phyloP scores from a whole-genome alignment of 2,888 invertebrate species.

The Salpingus planirostris region DNA sequence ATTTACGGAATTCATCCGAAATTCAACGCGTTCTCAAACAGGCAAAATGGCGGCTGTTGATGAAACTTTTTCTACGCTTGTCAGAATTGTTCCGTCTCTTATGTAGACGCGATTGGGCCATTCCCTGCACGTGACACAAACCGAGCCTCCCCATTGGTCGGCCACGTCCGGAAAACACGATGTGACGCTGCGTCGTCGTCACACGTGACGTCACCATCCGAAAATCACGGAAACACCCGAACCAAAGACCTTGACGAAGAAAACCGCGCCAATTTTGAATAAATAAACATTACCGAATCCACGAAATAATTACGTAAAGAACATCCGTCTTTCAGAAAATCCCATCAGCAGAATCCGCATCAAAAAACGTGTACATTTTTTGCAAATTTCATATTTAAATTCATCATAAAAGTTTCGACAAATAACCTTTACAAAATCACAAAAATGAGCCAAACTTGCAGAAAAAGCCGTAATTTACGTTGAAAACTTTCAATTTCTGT shows the following conservation, averaged over 20 bases:
- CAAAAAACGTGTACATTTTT: too few species aligned
- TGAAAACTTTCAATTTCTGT: too few species aligned
- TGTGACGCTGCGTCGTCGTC: constrained; percentile 40
- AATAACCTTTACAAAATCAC: too few species aligned
- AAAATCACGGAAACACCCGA: constrained; percentile 2
- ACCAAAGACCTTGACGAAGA: constrained; percentile 11
- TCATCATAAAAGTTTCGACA: too few species aligned
- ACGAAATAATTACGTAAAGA: too few species aligned
- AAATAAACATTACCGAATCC: too few species aligned
- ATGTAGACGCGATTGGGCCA: constrained; percentile 41
- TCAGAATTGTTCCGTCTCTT: constrained; percentile 63
- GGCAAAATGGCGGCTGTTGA: constrained; percentile 94
- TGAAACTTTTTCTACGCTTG: constrained; percentile 93
- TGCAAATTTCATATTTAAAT: too few species aligned
- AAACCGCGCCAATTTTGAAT: too few species aligned
- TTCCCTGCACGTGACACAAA: constrained; percentile 44
- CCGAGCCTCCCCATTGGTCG: constrained; percentile 41
- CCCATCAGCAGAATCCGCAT: too few species aligned
- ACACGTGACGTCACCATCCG: constrained; percentile 35
- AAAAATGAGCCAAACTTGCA: too few species aligned
- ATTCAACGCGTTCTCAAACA: constrained; percentile 68
- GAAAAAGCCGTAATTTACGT: too few species aligned
- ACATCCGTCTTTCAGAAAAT: too few species aligned
- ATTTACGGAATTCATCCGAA: constrained; percentile 65
- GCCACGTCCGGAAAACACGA: constrained; percentile 36